Conservation (phyloP, 2,797 vertebrate genomes). For the Pangasius mekongensis region DNA sequence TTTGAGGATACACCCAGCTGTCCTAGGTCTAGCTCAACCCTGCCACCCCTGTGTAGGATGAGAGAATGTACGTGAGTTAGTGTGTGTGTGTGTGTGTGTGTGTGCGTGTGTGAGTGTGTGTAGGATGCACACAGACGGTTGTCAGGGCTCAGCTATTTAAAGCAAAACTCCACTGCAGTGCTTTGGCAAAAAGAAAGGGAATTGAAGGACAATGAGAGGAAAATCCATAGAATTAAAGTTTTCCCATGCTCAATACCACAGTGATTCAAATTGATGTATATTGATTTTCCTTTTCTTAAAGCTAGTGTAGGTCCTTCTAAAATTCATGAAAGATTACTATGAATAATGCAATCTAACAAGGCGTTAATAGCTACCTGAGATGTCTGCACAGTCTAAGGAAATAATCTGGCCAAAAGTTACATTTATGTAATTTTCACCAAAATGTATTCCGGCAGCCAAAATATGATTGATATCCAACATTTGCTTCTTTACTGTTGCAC, state of each 20-base stretch:
- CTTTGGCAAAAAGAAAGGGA: constrained; percentile 47
- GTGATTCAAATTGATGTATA: not conserved
- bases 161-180: constrained; percentile 56
- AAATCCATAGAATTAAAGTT: constrained; percentile 22
- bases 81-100: constrained; percentile 21
- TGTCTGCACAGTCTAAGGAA: not conserved
- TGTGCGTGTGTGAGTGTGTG: constrained; percentile 40
- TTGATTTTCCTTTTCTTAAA: not conserved
- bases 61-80: constrained; percentile 47
- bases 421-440: not conserved
- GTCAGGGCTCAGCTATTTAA: constrained; percentile 62
- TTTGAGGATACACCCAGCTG: constrained; percentile 61
- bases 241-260: not conserved
- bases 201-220: constrained; percentile 31
- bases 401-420: not conserved
- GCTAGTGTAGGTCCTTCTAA: not conserved
- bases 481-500: not conserved
- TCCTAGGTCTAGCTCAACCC: constrained; percentile 55
- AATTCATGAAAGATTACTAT: not conserved
- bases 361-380: not conserved
- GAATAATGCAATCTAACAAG: not conserved
- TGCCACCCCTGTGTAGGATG: constrained; percentile 52
- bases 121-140: constrained; percentile 55
- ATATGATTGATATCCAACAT: not conserved
- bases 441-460: not conserved